Evolutionary conservation across 2,888 invertebrate species (phyloP).

Genomic region (Dioctria linearis): DNA sequence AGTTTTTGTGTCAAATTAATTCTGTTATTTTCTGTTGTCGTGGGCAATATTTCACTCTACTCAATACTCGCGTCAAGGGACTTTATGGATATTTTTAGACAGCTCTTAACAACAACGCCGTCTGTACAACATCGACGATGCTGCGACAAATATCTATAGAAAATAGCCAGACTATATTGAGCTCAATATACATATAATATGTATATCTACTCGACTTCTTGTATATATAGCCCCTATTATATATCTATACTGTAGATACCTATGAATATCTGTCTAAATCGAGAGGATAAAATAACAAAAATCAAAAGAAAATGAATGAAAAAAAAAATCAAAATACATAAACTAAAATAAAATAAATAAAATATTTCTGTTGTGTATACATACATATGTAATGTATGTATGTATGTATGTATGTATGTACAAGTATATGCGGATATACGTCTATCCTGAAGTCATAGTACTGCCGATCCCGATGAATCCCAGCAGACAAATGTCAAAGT

Average conservation of each 20-base stretch:
- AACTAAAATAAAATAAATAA: constrained; percentile 36
- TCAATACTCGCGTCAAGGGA: constrained; percentile 52
- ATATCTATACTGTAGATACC: not conserved
- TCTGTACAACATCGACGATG: constrained; percentile 46
- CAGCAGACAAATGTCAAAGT: constrained; percentile 50
- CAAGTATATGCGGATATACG: too few relatives aligned
- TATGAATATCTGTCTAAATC: constrained; percentile 54
- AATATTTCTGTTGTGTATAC: constrained; percentile 46
- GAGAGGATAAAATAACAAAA: constrained; percentile 53
- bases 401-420: too few relatives aligned
- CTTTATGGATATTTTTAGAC: constrained; percentile 54
- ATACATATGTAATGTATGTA: not conserved
- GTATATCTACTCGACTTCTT: not conserved
- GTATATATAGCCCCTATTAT: not conserved
- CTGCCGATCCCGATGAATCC: not conserved
- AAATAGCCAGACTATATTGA: constrained; percentile 36
- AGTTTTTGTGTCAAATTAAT: constrained; percentile 39
- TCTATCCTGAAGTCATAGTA: too few relatives aligned
- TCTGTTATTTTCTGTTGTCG: constrained; percentile 45
- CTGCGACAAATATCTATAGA: constrained; percentile 43
- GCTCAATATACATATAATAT: constrained; percentile 3
- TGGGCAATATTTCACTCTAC: constrained; percentile 51
- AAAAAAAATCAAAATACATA: constrained; percentile 17
- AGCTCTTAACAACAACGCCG: not conserved
- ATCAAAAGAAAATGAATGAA: constrained; percentile 48